Evolutionary conservation across 2,888 invertebrate genomes (phyloP).

Genomic region (Coecobrya sp.): DNA sequence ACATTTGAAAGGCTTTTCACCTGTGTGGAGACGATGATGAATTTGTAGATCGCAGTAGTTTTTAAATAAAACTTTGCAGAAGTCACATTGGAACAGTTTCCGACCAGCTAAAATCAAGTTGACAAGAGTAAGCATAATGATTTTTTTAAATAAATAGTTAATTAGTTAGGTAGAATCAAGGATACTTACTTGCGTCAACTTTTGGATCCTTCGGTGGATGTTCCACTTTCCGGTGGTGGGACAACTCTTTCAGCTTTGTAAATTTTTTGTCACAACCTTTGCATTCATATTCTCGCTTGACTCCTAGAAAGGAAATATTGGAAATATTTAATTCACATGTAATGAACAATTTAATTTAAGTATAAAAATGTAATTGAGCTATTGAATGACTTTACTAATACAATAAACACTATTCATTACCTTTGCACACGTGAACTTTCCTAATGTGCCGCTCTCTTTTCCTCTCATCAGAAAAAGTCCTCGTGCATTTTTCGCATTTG

Average conservation of each 20-base stretch:
- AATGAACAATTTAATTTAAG: too few relatives aligned
- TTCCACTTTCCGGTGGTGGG: constrained; percentile 13
- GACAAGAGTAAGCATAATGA: neutral
- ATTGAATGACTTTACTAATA: neutral
- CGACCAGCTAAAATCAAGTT: constrained; percentile 24
- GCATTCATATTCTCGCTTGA: constrained; percentile 49
- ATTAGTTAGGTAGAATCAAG: neutral
- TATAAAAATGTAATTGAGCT: neutral
- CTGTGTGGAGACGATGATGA: constrained; percentile 72
- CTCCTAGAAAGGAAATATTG: neutral
- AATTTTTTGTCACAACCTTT: constrained; percentile 46
- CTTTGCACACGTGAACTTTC: constrained; percentile 64
- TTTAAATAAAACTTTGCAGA: constrained; percentile 28
- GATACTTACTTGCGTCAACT: constrained; percentile 33
- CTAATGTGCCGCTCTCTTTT: too few relatives aligned
- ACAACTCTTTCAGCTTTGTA: constrained; percentile 29
- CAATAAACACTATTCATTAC: neutral
- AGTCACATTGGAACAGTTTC: constrained; percentile 40
- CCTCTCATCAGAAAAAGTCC: constrained; percentile 40
- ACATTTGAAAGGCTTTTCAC: constrained; percentile 75
- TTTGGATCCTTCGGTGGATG: constrained; percentile 54
- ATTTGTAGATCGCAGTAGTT: constrained; percentile 59
- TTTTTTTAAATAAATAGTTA: neutral
- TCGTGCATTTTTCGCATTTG: constrained; percentile 37
- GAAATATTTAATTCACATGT: too few relatives aligned